A percentile compares a stretch with the other conserved stretches of the same genome.
Evolutionary conservation across 2,113 vertebrate genomes (phyloP).

Genomic region (Cephalopholis sonnerati): DNA sequence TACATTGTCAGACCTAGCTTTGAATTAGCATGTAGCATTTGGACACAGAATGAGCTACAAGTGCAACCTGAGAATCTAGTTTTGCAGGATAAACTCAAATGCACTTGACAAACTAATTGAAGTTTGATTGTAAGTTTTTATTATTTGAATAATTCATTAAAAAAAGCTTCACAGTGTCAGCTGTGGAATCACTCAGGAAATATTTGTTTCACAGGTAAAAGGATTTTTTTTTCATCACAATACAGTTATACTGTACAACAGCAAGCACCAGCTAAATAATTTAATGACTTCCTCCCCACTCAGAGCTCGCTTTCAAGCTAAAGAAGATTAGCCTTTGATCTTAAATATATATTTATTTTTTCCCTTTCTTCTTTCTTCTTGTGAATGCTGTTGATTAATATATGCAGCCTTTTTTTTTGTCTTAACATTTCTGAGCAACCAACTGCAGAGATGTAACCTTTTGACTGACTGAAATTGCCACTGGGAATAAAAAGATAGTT

Average conservation of each 20-base stretch:
- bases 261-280: slow-evolving; percentile 49
- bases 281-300: slow-evolving; percentile 26
- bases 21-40: background rate
- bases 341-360: background rate
- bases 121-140: background rate
- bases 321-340: slow-evolving; percentile 22
- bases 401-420: slow-evolving; percentile 9
- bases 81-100: background rate
- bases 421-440: background rate
- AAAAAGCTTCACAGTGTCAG: slow-evolving; percentile 2
- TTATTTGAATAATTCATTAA: slow-evolving; percentile 14
- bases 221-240: slow-evolving; percentile 10
- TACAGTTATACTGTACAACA: slow-evolving; percentile 1
- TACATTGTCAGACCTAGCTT: background rate
- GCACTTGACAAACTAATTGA: background rate
- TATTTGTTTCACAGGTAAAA: background rate
- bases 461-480: background rate
- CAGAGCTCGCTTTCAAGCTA: slow-evolving; percentile 16
- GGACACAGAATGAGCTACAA: background rate
- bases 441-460: slow-evolving; percentile 25
- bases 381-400: slow-evolving; percentile 17
- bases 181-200: background rate
- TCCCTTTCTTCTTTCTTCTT: background rate
- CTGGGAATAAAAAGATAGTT: background rate
- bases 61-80: background rate